These are phyloP conservation scores for Pyrochroa serraticornis DNA, from an alignment of 2,888 invertebrate species.

Conservation along the genomic window DNA sequence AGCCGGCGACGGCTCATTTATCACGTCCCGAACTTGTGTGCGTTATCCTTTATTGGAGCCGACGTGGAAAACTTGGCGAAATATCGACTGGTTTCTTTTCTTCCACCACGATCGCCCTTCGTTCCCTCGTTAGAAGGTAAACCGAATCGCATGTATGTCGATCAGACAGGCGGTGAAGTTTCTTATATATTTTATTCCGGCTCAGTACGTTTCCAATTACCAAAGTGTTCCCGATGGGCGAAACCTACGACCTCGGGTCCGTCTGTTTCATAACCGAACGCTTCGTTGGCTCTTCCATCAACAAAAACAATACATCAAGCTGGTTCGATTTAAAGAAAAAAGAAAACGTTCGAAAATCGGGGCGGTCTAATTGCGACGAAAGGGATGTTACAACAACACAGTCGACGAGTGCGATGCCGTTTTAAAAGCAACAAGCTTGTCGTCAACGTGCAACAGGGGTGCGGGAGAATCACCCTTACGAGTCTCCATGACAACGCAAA, in stretches of 20 bases:
- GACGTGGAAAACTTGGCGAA: constrained; percentile 11
- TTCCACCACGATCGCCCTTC: not conserved
- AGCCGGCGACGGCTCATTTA: constrained; percentile 38
- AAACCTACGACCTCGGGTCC: constrained; percentile 44
- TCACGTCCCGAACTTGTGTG: constrained; percentile 22
- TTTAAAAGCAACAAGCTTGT: not conserved
- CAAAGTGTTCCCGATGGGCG: constrained; percentile 49
- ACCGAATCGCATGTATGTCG: constrained; percentile 32
- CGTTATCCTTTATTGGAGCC: constrained; percentile 27
- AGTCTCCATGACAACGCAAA: constrained; percentile 18
- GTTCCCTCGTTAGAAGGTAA: constrained; percentile 29
- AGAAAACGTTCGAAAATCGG: not conserved
- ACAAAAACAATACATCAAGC: constrained; percentile 30
- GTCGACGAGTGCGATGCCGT: not conserved
- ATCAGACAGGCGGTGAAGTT: constrained; percentile 49
- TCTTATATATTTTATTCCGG: constrained; percentile 56
- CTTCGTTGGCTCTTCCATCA: constrained; percentile 30
- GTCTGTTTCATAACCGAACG: constrained; percentile 48
- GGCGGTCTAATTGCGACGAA: not conserved
- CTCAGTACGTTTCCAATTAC: constrained; percentile 56
- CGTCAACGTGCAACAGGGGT: not conserved
- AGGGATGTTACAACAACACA: not conserved
- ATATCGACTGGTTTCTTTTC: constrained; percentile 5
- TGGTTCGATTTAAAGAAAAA: constrained; percentile 6
- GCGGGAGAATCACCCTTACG: not conserved